Evolutionary conservation across 2,888 invertebrate genomes (phyloP).

Genomic region (Pocota personata): DNA sequence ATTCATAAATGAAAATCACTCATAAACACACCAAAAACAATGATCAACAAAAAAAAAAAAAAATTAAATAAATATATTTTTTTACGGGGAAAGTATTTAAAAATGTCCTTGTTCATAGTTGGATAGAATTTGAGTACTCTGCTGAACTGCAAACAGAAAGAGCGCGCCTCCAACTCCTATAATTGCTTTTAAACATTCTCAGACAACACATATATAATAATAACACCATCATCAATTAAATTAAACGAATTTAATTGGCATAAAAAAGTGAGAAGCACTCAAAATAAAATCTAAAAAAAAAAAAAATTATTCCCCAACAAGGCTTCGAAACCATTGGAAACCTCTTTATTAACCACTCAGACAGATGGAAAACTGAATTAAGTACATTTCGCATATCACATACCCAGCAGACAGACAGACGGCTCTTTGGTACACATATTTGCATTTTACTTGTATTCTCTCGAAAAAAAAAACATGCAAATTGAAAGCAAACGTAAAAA

Average conservation of each 20-base stretch:
- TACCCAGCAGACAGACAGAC: constrained; percentile 1
- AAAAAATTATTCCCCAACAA: background rate
- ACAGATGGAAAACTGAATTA: constrained; percentile 73
- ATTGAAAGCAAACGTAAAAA: constrained; percentile 19
- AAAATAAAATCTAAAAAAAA: background rate
- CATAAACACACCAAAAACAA: constrained; percentile 55
- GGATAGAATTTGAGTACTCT: constrained; percentile 26
- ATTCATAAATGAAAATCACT: constrained; percentile 64
- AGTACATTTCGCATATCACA: constrained; percentile 51
- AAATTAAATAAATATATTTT: background rate
- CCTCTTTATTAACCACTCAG: constrained; percentile 73
- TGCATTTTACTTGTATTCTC: constrained; percentile 30
- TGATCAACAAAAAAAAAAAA: constrained; percentile 7
- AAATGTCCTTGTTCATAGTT: constrained; percentile 65
- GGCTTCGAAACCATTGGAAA: constrained; percentile 57
- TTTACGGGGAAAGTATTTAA: constrained; percentile 14
- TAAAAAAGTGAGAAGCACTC: constrained; percentile 49
- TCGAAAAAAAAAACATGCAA: constrained; percentile 9
- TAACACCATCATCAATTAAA: constrained; percentile 63
- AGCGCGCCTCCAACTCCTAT: constrained; percentile 32
- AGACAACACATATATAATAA: constrained; percentile 42
- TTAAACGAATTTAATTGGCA: constrained; percentile 71
- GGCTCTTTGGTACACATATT: constrained; percentile 32
- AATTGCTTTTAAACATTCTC: constrained; percentile 57
- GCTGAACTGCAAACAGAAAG: constrained; percentile 14